phyloP scores from a whole-genome alignment of 2,113 vertebrate genomes.

The Halichoerus grypus region DNA sequence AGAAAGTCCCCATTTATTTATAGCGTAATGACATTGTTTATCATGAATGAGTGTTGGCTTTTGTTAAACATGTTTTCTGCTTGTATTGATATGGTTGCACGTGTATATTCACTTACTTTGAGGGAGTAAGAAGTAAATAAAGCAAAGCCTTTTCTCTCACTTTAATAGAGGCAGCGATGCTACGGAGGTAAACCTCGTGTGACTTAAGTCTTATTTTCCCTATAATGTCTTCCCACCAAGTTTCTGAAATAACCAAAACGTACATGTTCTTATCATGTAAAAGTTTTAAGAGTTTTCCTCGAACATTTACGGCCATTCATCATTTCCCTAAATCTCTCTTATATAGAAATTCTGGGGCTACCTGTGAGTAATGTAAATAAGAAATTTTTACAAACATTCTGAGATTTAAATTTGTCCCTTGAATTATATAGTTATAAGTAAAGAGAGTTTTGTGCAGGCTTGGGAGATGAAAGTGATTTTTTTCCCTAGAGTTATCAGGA shows the following conservation, averaged over 20 bases:
- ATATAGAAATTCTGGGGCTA: not conserved
- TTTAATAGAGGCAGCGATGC: not conserved
- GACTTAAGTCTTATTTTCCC: not conserved
- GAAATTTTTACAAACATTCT: not conserved
- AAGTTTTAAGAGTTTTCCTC: not conserved
- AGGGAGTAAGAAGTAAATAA: not conserved
- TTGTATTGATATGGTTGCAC: not conserved
- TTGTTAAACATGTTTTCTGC: not conserved
- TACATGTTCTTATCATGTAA: not conserved
- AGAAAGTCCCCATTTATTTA: not conserved
- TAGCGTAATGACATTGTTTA: not conserved
- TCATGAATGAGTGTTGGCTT: not conserved
- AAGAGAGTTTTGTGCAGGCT: not conserved
- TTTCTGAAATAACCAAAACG: not conserved
- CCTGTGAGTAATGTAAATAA: not conserved
- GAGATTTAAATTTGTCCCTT: not conserved
- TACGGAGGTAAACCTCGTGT: not conserved
- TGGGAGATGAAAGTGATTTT: not conserved
- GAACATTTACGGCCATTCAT: not conserved
- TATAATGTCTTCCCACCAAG: not conserved
- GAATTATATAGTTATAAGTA: not conserved
- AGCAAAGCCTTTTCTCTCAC: not conserved
- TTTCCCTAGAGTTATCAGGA: not conserved
- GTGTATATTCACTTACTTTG: not conserved
- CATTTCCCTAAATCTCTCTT: not conserved